Evolutionary conservation across 2,113 vertebrate genomes (phyloP).

Genomic region (Aspiorhynchus laticeps): DNA sequence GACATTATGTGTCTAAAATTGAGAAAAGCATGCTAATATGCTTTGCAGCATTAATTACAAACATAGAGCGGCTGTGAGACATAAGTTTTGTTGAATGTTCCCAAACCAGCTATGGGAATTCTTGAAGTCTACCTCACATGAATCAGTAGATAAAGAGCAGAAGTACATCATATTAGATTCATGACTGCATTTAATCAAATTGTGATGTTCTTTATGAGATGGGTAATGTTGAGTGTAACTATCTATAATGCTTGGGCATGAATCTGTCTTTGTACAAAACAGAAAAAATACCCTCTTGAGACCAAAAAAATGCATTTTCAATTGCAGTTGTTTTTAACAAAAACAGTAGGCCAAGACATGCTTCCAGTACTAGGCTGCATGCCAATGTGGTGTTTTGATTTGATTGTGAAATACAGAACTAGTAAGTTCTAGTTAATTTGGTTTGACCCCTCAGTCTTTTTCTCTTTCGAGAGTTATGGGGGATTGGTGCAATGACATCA

Average conservation of each 20-base stretch:
- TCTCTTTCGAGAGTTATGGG: constrained; percentile 32
- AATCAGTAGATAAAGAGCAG: constrained; percentile 35
- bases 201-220: constrained; percentile 27
- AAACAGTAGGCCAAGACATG: neutral
- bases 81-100: neutral
- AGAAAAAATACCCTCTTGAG: too few relatives aligned
- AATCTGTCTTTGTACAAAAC: neutral
- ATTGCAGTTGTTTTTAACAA: neutral
- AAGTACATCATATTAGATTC: constrained; percentile 6
- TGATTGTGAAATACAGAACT: neutral
- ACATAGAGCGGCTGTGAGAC: constrained; percentile 7
- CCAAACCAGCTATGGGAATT: constrained; percentile 27
- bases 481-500: constrained; percentile 56
- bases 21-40: constrained; percentile 2
- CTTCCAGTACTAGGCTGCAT: neutral
- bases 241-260: constrained; percentile 9
- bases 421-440: neutral
- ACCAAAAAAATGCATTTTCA: neutral
- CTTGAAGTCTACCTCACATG: constrained; percentile 24
- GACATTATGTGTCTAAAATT: constrained; percentile 22
- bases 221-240: constrained; percentile 33
- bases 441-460: constrained; percentile 5
- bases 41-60: constrained; percentile 23
- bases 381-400: constrained; percentile 2
- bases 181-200: neutral